A percentile compares a stretch with the other conserved stretches of the same genome.
Evolutionary conservation across 2,888 invertebrate genomes (phyloP).

Genomic region (Neoascia interrupta): DNA sequence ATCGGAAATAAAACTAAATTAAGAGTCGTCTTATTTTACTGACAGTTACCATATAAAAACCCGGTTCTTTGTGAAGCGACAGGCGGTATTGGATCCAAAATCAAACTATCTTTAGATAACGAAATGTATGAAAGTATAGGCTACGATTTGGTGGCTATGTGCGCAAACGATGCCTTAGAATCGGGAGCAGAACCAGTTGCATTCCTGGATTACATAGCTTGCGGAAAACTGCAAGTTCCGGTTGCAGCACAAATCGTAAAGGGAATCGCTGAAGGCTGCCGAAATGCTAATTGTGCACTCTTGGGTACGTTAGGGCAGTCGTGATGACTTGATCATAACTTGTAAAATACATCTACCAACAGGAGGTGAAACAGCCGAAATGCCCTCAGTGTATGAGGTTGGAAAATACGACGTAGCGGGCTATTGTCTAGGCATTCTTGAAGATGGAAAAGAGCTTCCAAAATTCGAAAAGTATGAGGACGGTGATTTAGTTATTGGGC

Average conservation of each 20-base stretch:
- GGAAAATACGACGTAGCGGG: conserved; percentile 98
- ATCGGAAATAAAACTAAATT: neutral
- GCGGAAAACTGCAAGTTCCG: conserved; percentile 89
- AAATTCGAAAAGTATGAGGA: conserved; percentile 83
- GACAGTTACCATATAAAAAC: conserved; percentile 82
- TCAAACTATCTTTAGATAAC: conserved; percentile 92
- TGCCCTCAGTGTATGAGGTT: conserved; percentile 94
- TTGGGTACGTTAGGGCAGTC: conserved; percentile 88
- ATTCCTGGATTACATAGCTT: conserved; percentile 98
- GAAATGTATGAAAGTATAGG: conserved; percentile 91
- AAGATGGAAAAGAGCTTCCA: conserved; percentile 86
- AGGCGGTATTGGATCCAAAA: conserved; percentile 98
- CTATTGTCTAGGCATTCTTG: conserved; percentile 96
- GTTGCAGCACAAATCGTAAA: conserved; percentile 89
- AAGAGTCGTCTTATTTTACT: conserved; percentile 5
- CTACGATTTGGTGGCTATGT: conserved; percentile 98
- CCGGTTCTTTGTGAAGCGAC: conserved; percentile 96
- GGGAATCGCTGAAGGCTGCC: conserved; percentile 94
- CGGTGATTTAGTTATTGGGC: conserved; percentile 91
- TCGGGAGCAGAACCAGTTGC: conserved; percentile 97
- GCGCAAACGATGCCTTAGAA: conserved; percentile 97
- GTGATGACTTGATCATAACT: no score
- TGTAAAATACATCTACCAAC: no score
- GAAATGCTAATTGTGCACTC: conserved; percentile 91
- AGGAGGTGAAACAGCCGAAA: conserved; percentile 97